These are phyloP conservation scores for Kobus ellipsiprymnus DNA, from an alignment of 2,113 vertebrate genomes.

Conservation along the genomic window DNA sequence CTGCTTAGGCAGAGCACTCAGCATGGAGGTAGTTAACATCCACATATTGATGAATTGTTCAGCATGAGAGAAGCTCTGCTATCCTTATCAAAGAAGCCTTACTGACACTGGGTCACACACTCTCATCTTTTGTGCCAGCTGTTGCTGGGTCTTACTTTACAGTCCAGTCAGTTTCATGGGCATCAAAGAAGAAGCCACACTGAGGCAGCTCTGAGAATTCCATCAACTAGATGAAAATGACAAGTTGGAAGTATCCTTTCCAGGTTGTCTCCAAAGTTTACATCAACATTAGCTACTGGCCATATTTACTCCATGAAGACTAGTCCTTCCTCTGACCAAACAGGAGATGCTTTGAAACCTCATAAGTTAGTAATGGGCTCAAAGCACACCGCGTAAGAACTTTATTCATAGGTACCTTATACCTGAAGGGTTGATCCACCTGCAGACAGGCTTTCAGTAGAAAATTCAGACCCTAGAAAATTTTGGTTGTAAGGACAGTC, in stretches of 20 bases:
- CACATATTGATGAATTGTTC: neutral
- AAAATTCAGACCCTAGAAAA: slow-evolving; percentile 16
- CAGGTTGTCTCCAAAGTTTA: neutral
- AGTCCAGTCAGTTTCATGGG: neutral
- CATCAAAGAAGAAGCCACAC: neutral
- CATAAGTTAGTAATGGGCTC: neutral
- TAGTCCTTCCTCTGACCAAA: neutral
- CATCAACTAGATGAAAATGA: neutral
- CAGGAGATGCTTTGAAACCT: neutral
- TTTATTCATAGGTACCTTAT: neutral
- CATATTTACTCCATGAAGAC: neutral
- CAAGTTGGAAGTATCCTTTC: neutral
- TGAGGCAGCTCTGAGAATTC: neutral
- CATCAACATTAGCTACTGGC: neutral
- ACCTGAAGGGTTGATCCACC: neutral
- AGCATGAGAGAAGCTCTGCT: neutral
- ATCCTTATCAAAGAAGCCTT: neutral
- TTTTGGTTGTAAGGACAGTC: neutral
- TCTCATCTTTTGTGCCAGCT: neutral
- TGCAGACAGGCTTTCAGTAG: neutral
- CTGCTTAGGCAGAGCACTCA: neutral
- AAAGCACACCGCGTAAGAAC: neutral
- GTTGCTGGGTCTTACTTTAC: neutral
- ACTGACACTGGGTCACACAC: fast-evolving
- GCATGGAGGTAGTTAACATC: neutral